A percentile compares a stretch with the other conserved stretches of the same genome.
These are phyloP conservation scores for Catagonus wagneri DNA, from an alignment of 2,113 vertebrate genomes.

Conservation along the genomic window DNA sequence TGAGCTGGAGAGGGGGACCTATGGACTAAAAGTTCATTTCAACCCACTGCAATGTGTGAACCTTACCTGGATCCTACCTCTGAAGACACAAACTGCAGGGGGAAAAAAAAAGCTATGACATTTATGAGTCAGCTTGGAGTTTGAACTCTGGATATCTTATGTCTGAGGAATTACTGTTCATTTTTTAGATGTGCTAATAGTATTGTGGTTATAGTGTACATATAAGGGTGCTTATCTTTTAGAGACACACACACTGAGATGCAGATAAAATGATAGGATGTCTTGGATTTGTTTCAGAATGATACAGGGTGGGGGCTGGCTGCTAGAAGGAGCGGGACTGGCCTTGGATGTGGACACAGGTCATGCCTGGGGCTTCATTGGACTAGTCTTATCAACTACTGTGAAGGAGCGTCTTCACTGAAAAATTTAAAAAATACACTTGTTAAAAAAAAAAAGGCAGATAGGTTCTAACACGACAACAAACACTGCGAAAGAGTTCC, in stretches of 20 bases:
- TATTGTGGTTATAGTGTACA: neutral
- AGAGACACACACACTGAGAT: neutral
- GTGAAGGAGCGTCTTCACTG: neutral
- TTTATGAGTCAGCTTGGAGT: neutral
- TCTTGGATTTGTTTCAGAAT: neutral
- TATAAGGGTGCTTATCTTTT: neutral
- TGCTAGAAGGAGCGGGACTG: neutral
- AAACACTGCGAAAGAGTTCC: neutral
- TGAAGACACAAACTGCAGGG: neutral
- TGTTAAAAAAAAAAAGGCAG: neutral
- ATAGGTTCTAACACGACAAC: neutral
- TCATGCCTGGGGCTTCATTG: neutral
- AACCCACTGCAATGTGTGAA: neutral
- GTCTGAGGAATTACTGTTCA: neutral
- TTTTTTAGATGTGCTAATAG: neutral
- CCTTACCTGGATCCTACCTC: neutral
- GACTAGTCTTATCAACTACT: neutral
- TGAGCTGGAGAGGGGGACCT: neutral
- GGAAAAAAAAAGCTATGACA: neutral
- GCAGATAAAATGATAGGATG: neutral
- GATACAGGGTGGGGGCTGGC: too few relatives aligned
- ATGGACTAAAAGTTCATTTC: neutral
- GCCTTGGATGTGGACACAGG: fast-evolving
- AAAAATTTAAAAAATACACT: neutral
- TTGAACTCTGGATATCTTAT: neutral